Conservation (phyloP, 2,113 vertebrate species). For the Eolophus roseicapilla region DNA sequence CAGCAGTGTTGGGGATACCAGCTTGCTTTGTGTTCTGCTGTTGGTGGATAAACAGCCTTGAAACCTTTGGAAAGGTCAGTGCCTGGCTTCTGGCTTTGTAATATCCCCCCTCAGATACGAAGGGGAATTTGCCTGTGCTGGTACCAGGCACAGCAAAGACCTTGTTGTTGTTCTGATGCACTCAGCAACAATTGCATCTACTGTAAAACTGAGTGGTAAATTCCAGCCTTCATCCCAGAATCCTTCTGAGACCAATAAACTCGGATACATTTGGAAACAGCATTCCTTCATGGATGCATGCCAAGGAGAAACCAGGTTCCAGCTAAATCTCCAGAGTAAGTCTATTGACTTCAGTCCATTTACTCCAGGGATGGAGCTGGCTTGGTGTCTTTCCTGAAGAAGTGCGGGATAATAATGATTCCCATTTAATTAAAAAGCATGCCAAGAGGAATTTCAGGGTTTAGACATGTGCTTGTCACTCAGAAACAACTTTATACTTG, state of each 20-base stretch:
- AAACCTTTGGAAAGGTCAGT: neutral
- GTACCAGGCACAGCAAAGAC: neutral
- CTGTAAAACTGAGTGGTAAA: constrained; percentile 41
- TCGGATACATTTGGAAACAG: constrained; percentile 41
- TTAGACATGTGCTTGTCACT: constrained; percentile 38
- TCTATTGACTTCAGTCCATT: constrained; percentile 11
- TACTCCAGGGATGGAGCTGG: constrained; percentile 37
- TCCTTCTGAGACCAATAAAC: constrained; percentile 49
- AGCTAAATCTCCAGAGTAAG: constrained; percentile 1
- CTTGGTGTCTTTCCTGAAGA: constrained; percentile 46
- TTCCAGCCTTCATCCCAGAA: constrained; percentile 42
- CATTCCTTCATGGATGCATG: neutral
- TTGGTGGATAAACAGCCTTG: neutral
- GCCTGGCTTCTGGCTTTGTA: neutral
- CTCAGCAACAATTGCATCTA: constrained; percentile 40
- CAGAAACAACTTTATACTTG: constrained; percentile 1
- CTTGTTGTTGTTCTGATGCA: neutral
- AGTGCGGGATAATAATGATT: constrained; percentile 2
- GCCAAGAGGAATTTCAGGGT: constrained; percentile 37
- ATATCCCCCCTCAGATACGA: neutral
- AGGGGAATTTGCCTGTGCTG: neutral
- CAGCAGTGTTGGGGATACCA: neutral
- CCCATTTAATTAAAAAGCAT: constrained; percentile 1
- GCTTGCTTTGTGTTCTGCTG: neutral
- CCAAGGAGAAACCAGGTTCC: constrained; percentile 48